Evolutionary conservation across 2,113 vertebrate genomes (phyloP).

Genomic region (Peromyscus polionotus): DNA sequence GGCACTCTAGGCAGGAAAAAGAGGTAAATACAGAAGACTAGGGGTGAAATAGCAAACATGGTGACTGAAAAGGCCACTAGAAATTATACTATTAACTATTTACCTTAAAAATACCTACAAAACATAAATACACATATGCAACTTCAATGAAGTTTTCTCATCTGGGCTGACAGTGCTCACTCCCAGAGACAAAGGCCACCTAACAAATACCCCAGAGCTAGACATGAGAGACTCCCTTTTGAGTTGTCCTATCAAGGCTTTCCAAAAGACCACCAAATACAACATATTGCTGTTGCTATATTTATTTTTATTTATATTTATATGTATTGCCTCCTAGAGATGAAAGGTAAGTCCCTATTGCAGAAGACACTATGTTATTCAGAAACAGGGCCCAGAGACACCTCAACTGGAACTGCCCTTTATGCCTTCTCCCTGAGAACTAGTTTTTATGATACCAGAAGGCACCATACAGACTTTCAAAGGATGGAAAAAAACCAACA

Average conservation of each 20-base stretch:
- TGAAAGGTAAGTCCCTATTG: neutral
- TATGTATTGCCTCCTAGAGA: neutral
- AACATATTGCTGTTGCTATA: neutral
- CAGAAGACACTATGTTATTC: neutral
- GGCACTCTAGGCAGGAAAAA: neutral
- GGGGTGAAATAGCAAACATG: neutral
- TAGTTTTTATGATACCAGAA: no score
- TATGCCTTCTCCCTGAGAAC: no score
- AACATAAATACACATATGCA: neutral
- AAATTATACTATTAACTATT: neutral
- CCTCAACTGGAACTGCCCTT: neutral
- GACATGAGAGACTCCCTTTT: neutral
- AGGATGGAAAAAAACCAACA: neutral
- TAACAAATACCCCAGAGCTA: neutral
- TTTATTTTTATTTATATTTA: no score
- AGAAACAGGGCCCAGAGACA: neutral
- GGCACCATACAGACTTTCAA: no score
- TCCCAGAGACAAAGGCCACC: neutral
- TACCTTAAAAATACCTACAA: neutral
- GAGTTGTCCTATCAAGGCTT: neutral
- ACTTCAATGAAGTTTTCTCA: neutral
- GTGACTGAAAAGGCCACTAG: neutral
- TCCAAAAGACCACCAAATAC: neutral
- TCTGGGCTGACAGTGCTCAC: neutral
- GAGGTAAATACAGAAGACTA: neutral